phyloP scores from a whole-genome alignment of 2,113 vertebrate genomes.

The Sclerurus mexicanus region DNA sequence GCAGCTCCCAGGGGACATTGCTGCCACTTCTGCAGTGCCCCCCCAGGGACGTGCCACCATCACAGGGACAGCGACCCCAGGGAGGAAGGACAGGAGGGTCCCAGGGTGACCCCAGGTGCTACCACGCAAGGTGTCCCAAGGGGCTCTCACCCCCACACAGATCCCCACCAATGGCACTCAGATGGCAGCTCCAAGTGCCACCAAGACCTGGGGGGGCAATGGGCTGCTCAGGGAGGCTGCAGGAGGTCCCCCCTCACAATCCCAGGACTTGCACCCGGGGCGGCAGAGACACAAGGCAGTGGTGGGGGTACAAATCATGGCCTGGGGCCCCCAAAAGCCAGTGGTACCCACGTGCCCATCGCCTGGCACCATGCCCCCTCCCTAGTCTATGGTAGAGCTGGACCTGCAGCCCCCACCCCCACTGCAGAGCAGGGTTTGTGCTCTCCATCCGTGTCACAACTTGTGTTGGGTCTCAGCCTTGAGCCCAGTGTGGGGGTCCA shows the following conservation, averaged over 20 bases:
- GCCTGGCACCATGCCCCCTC: background rate
- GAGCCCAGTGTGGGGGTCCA: background rate
- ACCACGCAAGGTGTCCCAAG: background rate
- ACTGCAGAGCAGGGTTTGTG: background rate
- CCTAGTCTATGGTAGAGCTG: background rate
- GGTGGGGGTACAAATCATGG: background rate
- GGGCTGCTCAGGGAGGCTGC: rapidly evolving
- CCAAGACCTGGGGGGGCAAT: rapidly evolving
- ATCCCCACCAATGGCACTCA: background rate
- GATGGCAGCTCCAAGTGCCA: background rate
- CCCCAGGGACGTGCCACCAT: background rate
- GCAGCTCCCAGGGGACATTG: background rate
- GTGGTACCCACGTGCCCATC: background rate
- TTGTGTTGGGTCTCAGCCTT: background rate
- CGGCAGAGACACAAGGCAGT: background rate
- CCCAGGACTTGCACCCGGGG: background rate
- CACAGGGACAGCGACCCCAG: background rate
- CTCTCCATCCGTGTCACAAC: background rate
- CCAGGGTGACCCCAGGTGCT: too few species aligned
- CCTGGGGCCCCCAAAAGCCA: background rate
- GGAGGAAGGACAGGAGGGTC: background rate
- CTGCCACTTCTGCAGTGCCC: background rate
- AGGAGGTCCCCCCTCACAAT: background rate
- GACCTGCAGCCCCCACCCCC: background rate
- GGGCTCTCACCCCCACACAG: background rate